Percentiles rank a stretch among this genome's conserved stretches.
Evolutionary conservation across 2,888 invertebrate species (phyloP).

Genomic region (Limnephilus marmoratus): DNA sequence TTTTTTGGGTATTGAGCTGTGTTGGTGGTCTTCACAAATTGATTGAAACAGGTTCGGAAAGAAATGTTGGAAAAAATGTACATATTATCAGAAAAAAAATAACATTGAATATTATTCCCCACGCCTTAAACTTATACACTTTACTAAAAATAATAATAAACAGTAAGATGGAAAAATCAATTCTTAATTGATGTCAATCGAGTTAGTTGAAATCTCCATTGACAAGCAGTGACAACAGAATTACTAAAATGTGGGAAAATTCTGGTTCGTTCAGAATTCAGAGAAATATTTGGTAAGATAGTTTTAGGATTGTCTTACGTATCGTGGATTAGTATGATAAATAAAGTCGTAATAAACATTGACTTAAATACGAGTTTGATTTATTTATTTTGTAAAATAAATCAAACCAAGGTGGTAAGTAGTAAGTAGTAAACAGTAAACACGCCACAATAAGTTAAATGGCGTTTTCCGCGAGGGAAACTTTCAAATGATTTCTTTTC

Average conservation of each 20-base stretch:
- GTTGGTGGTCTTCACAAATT: too few species aligned
- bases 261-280: neutral
- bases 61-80: too few species aligned
- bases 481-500: neutral
- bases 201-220: neutral
- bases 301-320: neutral
- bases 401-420: neutral
- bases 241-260: neutral
- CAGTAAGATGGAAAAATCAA: neutral
- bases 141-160: neutral
- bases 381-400: neutral
- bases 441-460: neutral
- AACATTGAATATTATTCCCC: too few species aligned
- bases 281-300: neutral
- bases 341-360: neutral
- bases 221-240: neutral
- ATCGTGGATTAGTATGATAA: neutral
- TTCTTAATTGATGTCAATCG: neutral
- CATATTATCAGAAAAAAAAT: too few species aligned
- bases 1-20: too few species aligned
- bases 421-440: neutral
- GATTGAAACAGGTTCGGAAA: too few species aligned
- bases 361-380: neutral
- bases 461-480: neutral
- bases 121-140: too few species aligned